Evolutionary conservation across 2,888 invertebrate genomes (phyloP).

Genomic region (Syrista parreyssii): DNA sequence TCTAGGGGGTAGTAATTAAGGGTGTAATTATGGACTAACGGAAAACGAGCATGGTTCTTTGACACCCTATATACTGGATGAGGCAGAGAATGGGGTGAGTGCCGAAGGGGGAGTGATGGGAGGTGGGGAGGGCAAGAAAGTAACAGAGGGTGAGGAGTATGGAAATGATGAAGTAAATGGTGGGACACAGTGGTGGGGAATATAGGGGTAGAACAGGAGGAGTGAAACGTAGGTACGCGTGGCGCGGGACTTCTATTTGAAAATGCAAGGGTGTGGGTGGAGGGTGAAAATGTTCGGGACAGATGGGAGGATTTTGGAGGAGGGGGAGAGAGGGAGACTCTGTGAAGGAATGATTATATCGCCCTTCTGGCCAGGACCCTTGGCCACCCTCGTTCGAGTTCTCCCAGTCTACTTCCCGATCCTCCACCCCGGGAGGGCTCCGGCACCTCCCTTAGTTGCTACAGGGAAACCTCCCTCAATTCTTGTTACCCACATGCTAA

Average conservation of each 20-base stretch:
- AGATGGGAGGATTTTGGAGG: conserved; percentile 6
- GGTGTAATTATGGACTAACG: no score
- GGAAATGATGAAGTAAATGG: conserved; percentile 17
- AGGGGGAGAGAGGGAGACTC: neutral
- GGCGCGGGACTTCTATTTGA: conserved; percentile 34
- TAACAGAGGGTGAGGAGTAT: conserved; percentile 27
- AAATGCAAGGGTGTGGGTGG: conserved; percentile 15
- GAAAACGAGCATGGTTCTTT: no score
- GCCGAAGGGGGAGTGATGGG: conserved; percentile 2
- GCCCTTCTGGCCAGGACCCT: conserved; percentile 34
- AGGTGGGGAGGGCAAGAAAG: conserved; percentile 14
- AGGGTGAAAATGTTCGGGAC: conserved; percentile 7
- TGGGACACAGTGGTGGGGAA: no score
- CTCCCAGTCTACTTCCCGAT: neutral
- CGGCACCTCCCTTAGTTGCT: neutral
- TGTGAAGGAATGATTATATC: conserved; percentile 39
- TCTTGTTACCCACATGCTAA: conserved; percentile 47
- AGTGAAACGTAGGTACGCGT: conserved; percentile 10
- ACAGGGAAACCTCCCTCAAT: conserved; percentile 11
- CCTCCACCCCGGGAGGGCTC: neutral
- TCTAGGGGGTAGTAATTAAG: no score
- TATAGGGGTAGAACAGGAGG: no score
- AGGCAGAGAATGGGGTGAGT: neutral
- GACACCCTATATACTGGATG: no score
- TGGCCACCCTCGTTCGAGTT: conserved; percentile 10